Conservation (phyloP, 2,113 vertebrate genomes). For the Macheiramphus alcinus region DNA sequence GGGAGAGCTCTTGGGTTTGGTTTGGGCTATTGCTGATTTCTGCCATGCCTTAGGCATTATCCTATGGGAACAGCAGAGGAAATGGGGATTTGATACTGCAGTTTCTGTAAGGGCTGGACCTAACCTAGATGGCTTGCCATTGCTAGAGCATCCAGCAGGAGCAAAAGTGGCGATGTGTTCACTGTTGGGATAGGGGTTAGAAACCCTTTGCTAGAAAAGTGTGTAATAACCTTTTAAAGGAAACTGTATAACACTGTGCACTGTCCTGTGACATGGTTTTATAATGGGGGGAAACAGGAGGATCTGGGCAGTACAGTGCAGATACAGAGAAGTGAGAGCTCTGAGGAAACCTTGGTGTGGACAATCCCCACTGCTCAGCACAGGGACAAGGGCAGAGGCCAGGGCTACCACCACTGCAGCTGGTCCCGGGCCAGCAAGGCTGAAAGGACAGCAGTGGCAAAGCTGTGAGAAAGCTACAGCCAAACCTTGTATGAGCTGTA, state of each 20-base stretch:
- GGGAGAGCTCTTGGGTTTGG: not conserved
- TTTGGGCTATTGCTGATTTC: not conserved
- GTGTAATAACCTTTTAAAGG: not conserved
- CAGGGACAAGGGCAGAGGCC: not conserved
- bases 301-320: accelerated
- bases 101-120: not conserved
- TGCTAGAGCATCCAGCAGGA: not conserved
- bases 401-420: not conserved
- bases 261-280: accelerated
- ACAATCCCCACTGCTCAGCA: not conserved
- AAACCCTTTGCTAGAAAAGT: not conserved
- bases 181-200: not conserved
- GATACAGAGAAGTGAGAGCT: not conserved
- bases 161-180: not conserved
- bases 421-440: not conserved
- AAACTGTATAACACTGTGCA: accelerated
- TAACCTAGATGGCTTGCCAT: not conserved
- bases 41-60: not conserved
- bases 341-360: not conserved
- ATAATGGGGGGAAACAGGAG: not conserved
- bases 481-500: not conserved
- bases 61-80: not conserved
- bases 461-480: not conserved
- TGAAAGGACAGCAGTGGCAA: not conserved
- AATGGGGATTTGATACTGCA: not conserved